Conservation (phyloP, 2,797 vertebrate genomes). For the Argya squamiceps region DNA sequence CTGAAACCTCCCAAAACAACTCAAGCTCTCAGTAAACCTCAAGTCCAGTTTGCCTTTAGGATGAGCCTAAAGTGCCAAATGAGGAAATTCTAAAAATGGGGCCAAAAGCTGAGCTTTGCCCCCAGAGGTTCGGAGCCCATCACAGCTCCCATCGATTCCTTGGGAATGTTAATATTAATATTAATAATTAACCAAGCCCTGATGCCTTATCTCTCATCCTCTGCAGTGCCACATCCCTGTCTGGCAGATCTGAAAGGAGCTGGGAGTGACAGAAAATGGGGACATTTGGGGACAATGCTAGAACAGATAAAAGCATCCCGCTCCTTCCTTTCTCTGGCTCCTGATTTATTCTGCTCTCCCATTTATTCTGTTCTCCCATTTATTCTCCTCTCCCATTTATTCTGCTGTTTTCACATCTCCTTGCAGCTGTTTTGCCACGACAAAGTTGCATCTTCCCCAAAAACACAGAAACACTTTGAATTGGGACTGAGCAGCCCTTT, state of each 20-base stretch:
- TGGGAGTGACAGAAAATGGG: conserved; percentile 14
- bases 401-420: background rate
- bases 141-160: background rate
- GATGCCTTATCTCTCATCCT: background rate
- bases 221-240: background rate
- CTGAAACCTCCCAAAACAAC: background rate
- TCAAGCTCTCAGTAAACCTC: background rate
- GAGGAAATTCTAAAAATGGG: rapidly evolving
- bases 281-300: background rate
- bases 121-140: background rate
- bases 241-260: background rate
- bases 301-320: conserved; percentile 13
- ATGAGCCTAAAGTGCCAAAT: background rate
- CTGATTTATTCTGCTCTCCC: background rate
- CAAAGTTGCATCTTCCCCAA: background rate
- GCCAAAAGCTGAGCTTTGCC: background rate
- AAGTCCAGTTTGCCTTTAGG: background rate
- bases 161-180: background rate
- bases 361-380: background rate
- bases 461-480: background rate
- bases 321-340: background rate
- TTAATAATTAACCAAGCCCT: conserved; percentile 47
- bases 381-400: background rate
- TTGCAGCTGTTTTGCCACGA: background rate
- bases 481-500: background rate